Evolutionary conservation across 2,888 invertebrate species (phyloP).

Genomic region (Zeuzera pyrina): DNA sequence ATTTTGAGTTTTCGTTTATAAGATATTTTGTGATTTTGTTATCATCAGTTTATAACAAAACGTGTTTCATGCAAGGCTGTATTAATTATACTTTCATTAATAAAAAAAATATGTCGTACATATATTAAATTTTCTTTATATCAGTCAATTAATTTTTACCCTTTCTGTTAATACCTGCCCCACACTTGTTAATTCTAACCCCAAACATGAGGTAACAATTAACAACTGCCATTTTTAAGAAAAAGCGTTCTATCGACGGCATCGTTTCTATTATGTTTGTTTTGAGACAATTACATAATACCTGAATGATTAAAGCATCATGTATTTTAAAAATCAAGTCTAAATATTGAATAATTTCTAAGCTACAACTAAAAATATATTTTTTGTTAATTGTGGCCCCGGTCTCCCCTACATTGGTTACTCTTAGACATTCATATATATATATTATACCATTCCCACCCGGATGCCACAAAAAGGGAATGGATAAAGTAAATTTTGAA

Average conservation of each 20-base stretch:
- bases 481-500: too few species aligned
- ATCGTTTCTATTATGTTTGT: too few species aligned
- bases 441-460: too few species aligned
- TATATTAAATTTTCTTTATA: constrained; percentile 1
- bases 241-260: too few species aligned
- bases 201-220: constrained; percentile 1
- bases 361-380: constrained; percentile 1
- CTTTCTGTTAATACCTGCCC: too few species aligned
- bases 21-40: neutral
- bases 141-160: neutral
- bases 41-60: neutral
- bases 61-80: neutral
- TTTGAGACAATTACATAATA: too few species aligned
- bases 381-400: constrained; percentile 1
- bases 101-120: constrained; percentile 1
- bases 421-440: too few species aligned
- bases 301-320: too few species aligned
- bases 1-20: constrained; percentile 1
- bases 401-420: constrained; percentile 1
- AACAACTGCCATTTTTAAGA: too few species aligned
- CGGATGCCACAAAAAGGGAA: too few species aligned
- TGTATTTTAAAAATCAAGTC: neutral
- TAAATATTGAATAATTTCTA: constrained; percentile 1
- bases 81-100: neutral
- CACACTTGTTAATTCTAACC: constrained; percentile 1